phyloP scores from a whole-genome alignment of 37 sponge, comb jelly and placozoan species.

The Chondrosia reniformis region DNA sequence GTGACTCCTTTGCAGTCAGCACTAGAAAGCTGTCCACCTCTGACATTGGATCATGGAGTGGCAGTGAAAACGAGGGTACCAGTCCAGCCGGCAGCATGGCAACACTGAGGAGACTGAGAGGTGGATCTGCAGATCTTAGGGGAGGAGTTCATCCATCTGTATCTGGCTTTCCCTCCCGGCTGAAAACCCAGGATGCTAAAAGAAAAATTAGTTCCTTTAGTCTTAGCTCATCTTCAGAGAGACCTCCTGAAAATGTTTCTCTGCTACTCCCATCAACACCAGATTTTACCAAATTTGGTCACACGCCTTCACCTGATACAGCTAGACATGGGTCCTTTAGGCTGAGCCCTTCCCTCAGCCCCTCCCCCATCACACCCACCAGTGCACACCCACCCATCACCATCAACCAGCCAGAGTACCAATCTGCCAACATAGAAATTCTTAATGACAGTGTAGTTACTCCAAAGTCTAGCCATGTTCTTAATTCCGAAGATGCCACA shows the following conservation, averaged over 20 bases:
- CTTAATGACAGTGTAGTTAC: too few species aligned
- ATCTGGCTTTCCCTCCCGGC: background rate
- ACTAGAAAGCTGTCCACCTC: background rate
- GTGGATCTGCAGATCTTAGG: background rate
- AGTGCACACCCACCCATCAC: background rate
- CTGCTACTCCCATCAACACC: slow-evolving; percentile 17
- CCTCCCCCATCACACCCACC: background rate
- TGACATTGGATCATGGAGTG: slow-evolving; percentile 4
- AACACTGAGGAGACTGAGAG: background rate
- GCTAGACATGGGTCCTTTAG: background rate
- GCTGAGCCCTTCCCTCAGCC: slow-evolving; percentile 15
- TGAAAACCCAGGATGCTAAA: background rate
- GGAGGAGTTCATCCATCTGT: background rate
- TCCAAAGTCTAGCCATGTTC: too few species aligned
- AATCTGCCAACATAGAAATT: too few species aligned
- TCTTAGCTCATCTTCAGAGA: background rate
- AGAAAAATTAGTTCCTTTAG: slow-evolving; percentile 12
- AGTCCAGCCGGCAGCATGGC: background rate
- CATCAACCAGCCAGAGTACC: too few species aligned
- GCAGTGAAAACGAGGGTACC: background rate
- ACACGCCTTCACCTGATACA: background rate
- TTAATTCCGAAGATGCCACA: too few species aligned
- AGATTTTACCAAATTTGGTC: slow-evolving; percentile 13
- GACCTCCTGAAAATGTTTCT: background rate
- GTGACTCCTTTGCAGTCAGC: background rate